Base-by-base conservation (phyloP, 2,113 vertebrate genomes). In the Procavia capensis region DNA sequence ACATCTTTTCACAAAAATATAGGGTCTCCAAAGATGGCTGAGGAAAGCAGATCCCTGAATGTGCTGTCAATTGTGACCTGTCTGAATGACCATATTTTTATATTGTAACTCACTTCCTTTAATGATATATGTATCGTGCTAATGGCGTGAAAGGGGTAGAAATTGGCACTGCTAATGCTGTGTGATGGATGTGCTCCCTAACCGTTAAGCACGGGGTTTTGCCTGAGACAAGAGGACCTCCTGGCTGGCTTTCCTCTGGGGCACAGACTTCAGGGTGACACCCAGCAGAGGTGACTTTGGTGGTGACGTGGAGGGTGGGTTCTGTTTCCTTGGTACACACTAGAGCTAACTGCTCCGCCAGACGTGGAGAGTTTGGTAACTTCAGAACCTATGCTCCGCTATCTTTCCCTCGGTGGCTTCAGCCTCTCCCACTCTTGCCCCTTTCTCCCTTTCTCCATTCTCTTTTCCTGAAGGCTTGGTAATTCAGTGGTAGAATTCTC, bases 1-100 rank as follows among this genome's bases (percentile, higher is more conserved):
- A 96, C 39, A n/a, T 97, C 94, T 97, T 97, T 96, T 95, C 90
- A 76, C 96, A 96, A 97, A 97, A 96, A 97, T 96, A 96, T 95
- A 96, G 92, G 80, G 93, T 97, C 97, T 96, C 97, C 87, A 70
- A 0, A 6, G 75, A 70, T 70, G 96, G 80, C 72, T 95, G n/a
- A 54, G 90, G 96, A 96, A 81, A 31, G 79, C 92, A 86, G 59
- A n/a, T 79, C 78, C 81, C 72, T 34, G 59, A 14, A 64, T 17
- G 0, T 29, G 83, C 11, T 80, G 95, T 79, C 17, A 39, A 7
- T 82, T 47, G 76, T 94, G 78, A 97, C 92, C 95, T 95, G 20
- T 88, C 80, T 80, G 74, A 61, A 93, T 79, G 43, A 75, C 84
- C 9, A 6, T 75, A 97, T 85, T 94, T 96, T 92, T 64, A 34